phyloP scores from a whole-genome alignment of 2,797 vertebrate genomes.

The Threskiornis aethiopicus region DNA sequence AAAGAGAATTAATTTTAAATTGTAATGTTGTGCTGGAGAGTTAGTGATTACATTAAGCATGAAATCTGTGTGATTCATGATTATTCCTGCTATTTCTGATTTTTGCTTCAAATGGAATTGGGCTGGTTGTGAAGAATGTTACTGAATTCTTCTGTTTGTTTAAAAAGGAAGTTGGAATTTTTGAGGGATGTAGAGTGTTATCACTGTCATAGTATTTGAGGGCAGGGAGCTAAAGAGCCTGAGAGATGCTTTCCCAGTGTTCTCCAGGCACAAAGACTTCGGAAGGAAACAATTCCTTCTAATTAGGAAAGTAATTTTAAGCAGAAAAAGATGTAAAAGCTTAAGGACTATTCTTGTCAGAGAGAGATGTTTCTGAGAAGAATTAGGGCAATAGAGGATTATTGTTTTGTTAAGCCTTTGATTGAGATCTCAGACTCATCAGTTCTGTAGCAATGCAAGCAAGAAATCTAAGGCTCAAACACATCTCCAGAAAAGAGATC shows the following conservation, averaged over 20 bases:
- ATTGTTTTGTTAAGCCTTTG: slow-evolving; percentile 77
- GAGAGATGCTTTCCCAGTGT: not conserved
- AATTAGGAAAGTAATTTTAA: slow-evolving; percentile 74
- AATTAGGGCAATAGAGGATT: slow-evolving; percentile 76
- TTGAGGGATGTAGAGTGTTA: not conserved
- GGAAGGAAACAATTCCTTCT: slow-evolving; percentile 63
- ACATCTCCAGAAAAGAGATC: slow-evolving; percentile 24
- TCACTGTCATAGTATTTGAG: not conserved
- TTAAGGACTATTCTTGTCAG: slow-evolving; percentile 67
- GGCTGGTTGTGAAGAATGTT: not conserved
- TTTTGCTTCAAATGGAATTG: not conserved
- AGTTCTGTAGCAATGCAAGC: slow-evolving; percentile 47
- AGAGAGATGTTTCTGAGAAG: slow-evolving; percentile 64
- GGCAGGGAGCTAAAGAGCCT: not conserved
- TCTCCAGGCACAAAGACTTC: slow-evolving; percentile 15
- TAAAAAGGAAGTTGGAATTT: not conserved
- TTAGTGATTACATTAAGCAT: not conserved
- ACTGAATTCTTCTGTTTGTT: not conserved
- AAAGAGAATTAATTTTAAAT: not conserved
- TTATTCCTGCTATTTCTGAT: not conserved
- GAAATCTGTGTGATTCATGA: not conserved
- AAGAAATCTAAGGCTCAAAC: slow-evolving; percentile 29
- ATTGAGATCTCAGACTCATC: slow-evolving; percentile 74
- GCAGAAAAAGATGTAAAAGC: slow-evolving; percentile 65
- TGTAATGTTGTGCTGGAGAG: not conserved